Base-by-base conservation (phyloP, 2,113 vertebrate genomes). In the Elephas maximus region DNA sequence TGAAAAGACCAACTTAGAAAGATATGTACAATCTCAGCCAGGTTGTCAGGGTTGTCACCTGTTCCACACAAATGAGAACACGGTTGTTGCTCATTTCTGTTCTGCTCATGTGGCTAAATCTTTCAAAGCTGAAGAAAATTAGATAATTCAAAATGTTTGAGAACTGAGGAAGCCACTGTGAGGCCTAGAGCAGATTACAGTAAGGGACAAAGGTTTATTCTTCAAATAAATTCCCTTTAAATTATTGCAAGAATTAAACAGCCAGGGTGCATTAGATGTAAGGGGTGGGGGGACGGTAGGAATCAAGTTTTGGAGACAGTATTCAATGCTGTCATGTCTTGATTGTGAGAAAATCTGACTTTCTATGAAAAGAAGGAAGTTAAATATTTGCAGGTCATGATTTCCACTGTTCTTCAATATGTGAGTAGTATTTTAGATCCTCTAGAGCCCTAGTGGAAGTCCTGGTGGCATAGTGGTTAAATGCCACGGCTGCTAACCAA, bases 81-180 rank as follows among this genome's bases (percentile, higher is more conserved):
- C 78, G 85, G 6, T 93, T 89, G 53, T 37, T 84, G 86, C 23
- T 93, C n/a, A 90, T 53, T 17, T 93, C 73, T 14, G 63, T 93
- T 53, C 80, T 63, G 33, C 69, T 96, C 80, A 90, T n/a, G 0
- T 79, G 65, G 21, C 4, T 85, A n/a, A 33, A 90, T 44, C 10
- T 79, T 90, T 96, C 80, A 65, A 65, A 93, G 73, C 80, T 93
- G 73, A 85, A 62, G 51, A 80, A 79, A 79, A 73, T 73, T 20
- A 84, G 69, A 88, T 51, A 93, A 94, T 20, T 69, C 14, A 60
- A 2, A 86, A 81, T 67, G 57, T 88, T 88, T 82, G 92, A 76
- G 12, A 77, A 81, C 18, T 33, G 24, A 24, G 53, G 60, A 69
- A 7, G 28, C 62, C 21, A 3, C 3, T 48, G 17, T 33, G 41